Conservation (phyloP, 2,797 vertebrate species). For the Gorsachius magnificus region DNA sequence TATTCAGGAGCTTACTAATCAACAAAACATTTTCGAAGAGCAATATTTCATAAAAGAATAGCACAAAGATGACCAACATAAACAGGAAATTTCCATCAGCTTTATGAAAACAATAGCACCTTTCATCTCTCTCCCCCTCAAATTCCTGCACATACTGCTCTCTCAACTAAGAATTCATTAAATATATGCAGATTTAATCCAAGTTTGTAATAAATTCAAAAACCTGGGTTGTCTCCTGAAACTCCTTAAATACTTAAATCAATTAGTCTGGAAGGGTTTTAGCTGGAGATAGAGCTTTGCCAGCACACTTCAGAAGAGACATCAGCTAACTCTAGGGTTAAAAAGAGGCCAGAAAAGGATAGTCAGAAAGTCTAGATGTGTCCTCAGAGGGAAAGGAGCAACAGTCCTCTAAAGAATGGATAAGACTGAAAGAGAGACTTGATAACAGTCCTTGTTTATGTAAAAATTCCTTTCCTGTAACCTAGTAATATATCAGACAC, state of each 20-base stretch:
- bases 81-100: not conserved
- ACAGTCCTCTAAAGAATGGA: not conserved
- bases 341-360: not conserved
- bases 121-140: not conserved
- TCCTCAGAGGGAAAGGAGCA: not conserved
- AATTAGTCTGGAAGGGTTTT: not conserved
- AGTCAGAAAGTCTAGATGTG: not conserved
- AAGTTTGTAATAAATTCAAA: not conserved
- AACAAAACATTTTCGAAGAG: not conserved
- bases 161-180: not conserved
- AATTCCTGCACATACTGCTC: not conserved
- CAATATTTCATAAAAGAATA: not conserved
- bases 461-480: constrained; percentile 6
- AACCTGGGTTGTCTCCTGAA: not conserved
- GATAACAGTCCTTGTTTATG: not conserved
- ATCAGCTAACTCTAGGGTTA: not conserved
- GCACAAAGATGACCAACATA: not conserved
- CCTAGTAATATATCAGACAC: not conserved
- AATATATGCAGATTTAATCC: not conserved
- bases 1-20: not conserved
- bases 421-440: not conserved
- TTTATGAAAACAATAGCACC: not conserved
- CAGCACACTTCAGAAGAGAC: not conserved
- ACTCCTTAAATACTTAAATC: not conserved
- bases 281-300: not conserved